phyloP scores from a whole-genome alignment of 2,888 invertebrate species.

The Exephanes ischioxanthus region DNA sequence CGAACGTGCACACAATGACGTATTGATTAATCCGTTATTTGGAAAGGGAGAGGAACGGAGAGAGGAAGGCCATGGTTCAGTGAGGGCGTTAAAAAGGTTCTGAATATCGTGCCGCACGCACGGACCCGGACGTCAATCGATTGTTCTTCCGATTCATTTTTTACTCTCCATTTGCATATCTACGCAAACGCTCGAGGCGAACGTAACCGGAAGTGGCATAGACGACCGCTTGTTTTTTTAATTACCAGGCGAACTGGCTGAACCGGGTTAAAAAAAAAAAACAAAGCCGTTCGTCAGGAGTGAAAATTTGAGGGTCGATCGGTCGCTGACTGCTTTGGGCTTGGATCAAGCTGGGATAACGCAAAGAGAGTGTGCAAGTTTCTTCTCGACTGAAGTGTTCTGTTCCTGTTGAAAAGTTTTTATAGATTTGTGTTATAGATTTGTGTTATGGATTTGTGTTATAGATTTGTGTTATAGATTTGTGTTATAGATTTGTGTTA shows the following conservation, averaged over 20 bases:
- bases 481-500: too few relatives aligned
- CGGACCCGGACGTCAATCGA: neutral
- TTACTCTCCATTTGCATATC: neutral
- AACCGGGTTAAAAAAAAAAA: neutral
- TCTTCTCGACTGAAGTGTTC: too few relatives aligned
- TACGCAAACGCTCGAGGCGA: too few relatives aligned
- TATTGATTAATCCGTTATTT: slow-evolving; percentile 49
- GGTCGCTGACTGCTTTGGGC: neutral
- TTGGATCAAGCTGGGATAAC: neutral
- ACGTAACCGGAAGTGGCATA: neutral
- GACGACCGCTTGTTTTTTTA: neutral
- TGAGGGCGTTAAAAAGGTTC: slow-evolving; percentile 3
- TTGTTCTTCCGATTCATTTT: neutral
- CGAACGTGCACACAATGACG: slow-evolving; percentile 13
- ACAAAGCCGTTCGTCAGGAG: neutral
- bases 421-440: too few relatives aligned
- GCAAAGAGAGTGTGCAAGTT: neutral
- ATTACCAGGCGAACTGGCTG: neutral
- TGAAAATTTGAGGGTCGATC: neutral
- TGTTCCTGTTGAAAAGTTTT: too few relatives aligned
- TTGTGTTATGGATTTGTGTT: too few relatives aligned
- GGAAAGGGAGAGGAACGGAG: slow-evolving; percentile 7
- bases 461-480: too few relatives aligned
- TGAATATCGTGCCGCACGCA: neutral
- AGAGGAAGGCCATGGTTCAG: neutral